Evolutionary conservation across 2,113 vertebrate species (phyloP), one percentile per base, ranked within the genome.

Genomic region (Tapirus terrestris): DNA sequence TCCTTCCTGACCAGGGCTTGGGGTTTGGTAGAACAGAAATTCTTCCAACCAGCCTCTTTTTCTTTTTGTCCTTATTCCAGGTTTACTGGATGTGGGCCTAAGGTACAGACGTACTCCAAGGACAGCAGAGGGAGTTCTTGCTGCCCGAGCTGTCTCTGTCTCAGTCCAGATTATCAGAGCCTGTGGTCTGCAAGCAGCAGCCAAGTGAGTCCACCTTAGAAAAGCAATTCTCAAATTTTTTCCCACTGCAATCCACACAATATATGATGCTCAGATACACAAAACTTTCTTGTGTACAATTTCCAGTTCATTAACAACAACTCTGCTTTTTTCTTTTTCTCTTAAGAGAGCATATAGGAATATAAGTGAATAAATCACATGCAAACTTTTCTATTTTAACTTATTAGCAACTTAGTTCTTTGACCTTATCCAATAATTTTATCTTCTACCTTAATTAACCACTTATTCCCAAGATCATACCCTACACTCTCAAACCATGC

Each of bases 131-230:
- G 98, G 98, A 95, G 88, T 97, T 79, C 83, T 98, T 67, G 98
- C 99, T 31, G 98, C 99, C 90, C 99, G 94, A 31, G 63, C 98
- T 33, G 98, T 99, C 60, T 99, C 98, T 3, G 98, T 99, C 51
- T 99, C 99, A 9, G 98, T 99, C 14, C 98, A 99, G 31, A 98
- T 99, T 81, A 99, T 99, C 96, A 98, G 99, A 98, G 99, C 99
- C 45, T 99, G 99, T 79, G 99, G 99, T 89, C 98, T 99, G 95
- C 99, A 99, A 98, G 99, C 99, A 39, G 99, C 99, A 82, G 99
- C 99, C 65, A 99, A 99, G 99, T 99, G 99, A 98, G 98, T 70
- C 45, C 45, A 65, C 87, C 29, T 70, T 31, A 85, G 73, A 87
- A 92, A 80, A 95, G 67, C 65, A 89, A 8, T 63, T 73, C 58